Base-by-base conservation (phyloP, 2,113 vertebrate genomes). In the Kryptolebias marmoratus region DNA sequence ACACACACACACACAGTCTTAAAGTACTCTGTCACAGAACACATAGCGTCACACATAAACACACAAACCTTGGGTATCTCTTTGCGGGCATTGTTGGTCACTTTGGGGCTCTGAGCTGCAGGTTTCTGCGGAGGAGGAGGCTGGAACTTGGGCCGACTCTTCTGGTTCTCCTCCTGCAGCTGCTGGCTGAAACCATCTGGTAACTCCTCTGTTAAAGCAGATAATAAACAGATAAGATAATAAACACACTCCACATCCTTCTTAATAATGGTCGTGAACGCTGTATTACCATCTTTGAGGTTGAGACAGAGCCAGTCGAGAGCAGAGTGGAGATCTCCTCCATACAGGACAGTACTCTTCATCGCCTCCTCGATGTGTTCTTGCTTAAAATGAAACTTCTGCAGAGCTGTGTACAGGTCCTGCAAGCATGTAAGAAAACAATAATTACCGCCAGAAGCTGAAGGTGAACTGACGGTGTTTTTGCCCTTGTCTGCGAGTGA, bases 271-370 rank as follows among this genome's bases (percentile, higher is more conserved):
- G 22, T 22, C 22, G 22, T 22, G 22, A 22, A 61, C 1, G 56
- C 16, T 9, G 10, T 36, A 67, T 91, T 93, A 99, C 98, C 95
- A 31, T 99, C 96, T 65, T 92, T 93, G 62, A 99, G 96, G 70
- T 98, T 99, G 63, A 99, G 94, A 89, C 97, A 99, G 58, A 99
- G 95, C 98, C 98, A 99, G 31, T 99, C 98, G 50, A 99, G 95
- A 2, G 98, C 98, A 66, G 98, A 98, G 88, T 97, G 96, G 68
- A 99, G 96, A 88, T 99, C 98, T 7, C 98, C 98, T 60, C 98
- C 98, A 10, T 96, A 94, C 9, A 98, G 83, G 59, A 99, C 91
- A 1, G 96, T 97, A 75, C 95, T 97, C 86, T 96, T 98, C 98
- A 99, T 99, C 11, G 98, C 96, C 84, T 98, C 96, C 84, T 99